Evolutionary conservation across 2,113 vertebrate genomes (phyloP).

Genomic region (Trachemys scripta): DNA sequence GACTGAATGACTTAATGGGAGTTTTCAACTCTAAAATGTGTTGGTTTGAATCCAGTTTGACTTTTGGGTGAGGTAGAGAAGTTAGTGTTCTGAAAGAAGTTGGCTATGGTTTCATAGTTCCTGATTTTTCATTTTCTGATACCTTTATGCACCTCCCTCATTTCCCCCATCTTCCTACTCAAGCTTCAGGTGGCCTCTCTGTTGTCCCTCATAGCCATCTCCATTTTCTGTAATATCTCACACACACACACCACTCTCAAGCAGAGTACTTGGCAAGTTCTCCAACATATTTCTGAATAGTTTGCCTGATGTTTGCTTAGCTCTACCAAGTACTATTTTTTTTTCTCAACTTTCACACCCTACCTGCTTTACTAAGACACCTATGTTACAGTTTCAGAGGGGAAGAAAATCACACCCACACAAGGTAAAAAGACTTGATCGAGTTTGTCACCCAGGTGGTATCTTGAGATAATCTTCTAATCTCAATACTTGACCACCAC

Average conservation of each 20-base stretch:
- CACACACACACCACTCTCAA: neutral
- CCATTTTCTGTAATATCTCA: neutral
- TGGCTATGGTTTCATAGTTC: neutral
- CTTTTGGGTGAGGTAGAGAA: neutral
- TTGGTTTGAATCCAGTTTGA: accelerated
- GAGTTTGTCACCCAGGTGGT: neutral
- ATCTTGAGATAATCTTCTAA: too few species aligned
- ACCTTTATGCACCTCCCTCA: neutral
- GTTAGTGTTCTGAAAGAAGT: neutral
- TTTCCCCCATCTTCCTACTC: neutral
- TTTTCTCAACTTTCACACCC: neutral
- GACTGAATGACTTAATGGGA: accelerated
- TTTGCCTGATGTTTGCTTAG: too few species aligned
- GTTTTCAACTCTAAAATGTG: neutral
- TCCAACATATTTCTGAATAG: neutral
- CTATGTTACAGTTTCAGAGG: neutral
- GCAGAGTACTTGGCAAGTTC: neutral
- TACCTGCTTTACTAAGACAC: neutral
- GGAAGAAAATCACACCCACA: neutral
- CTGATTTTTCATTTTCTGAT: neutral
- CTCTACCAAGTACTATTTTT: neutral
- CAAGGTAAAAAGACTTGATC: neutral
- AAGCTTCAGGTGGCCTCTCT: neutral
- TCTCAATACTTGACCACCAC: neutral
- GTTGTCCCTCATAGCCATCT: neutral